phyloP scores from a whole-genome alignment of 2,888 invertebrate species.

The Hypena proboscidalis region DNA sequence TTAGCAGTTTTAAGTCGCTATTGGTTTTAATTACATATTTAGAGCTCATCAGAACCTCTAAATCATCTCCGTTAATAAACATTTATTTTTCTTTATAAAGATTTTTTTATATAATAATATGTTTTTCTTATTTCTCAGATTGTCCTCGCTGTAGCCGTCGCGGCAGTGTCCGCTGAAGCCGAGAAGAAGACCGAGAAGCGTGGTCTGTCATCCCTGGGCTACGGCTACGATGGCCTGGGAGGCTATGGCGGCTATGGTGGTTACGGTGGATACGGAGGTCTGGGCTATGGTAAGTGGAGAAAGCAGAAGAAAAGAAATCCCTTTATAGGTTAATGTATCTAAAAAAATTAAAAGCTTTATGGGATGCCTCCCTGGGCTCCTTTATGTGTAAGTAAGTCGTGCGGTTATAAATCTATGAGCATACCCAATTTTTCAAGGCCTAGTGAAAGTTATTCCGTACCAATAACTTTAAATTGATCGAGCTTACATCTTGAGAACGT shows the following conservation, averaged over 20 bases:
- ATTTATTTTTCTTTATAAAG: not conserved
- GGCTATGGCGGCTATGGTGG: constrained; percentile 66
- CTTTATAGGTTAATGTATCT: too few relatives aligned
- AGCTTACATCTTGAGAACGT: constrained; percentile 43
- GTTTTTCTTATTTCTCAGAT: constrained; percentile 52
- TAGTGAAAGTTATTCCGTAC: constrained; percentile 25
- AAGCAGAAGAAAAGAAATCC: too few relatives aligned
- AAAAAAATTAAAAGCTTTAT: too few relatives aligned
- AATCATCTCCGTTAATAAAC: too few relatives aligned
- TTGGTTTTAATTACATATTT: too few relatives aligned
- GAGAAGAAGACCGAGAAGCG: constrained; percentile 81
- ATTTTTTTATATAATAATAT: not conserved
- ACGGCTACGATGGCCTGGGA: constrained; percentile 58
- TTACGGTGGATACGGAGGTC: constrained; percentile 35
- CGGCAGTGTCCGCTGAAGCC: constrained; percentile 74
- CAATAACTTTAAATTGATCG: constrained; percentile 66
- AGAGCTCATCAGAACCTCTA: too few relatives aligned
- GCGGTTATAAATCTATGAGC: not conserved
- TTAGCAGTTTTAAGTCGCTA: too few relatives aligned
- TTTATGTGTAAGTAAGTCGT: too few relatives aligned
- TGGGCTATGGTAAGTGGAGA: constrained; percentile 27
- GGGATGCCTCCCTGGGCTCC: too few relatives aligned
- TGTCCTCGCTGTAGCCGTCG: constrained; percentile 65
- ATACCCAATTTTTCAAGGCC: constrained; percentile 2
- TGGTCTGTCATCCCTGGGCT: constrained; percentile 74